Evolutionary conservation across 2,113 vertebrate species (phyloP).

Genomic region (Jacana jacana): DNA sequence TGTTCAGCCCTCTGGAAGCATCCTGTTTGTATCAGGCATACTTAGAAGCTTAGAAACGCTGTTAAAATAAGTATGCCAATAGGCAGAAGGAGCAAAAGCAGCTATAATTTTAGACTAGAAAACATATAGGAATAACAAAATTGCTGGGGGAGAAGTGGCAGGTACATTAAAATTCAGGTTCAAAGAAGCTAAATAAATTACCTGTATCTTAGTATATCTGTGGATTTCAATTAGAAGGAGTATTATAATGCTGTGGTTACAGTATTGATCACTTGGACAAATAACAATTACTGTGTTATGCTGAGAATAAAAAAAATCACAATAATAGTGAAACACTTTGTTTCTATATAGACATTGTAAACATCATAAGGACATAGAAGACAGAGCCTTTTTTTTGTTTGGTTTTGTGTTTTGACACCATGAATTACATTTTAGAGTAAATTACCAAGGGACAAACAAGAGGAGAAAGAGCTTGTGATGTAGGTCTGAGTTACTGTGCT

Average conservation of each 20-base stretch:
- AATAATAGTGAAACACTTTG: not conserved
- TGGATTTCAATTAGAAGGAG: not conserved
- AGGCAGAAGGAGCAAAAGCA: not conserved
- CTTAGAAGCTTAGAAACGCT: not conserved
- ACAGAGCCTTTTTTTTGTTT: not conserved
- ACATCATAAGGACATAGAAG: not conserved
- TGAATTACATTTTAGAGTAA: not conserved
- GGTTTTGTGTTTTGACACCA: not conserved
- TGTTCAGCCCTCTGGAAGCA: not conserved
- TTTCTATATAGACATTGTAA: not conserved
- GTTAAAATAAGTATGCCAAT: not conserved
- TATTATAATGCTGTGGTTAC: not conserved
- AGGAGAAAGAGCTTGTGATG: not conserved
- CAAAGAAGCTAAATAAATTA: not conserved
- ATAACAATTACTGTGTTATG: not conserved
- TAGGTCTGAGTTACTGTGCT: not conserved
- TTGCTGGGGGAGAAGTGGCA: not conserved
- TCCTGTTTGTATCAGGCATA: not conserved
- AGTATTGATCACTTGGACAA: not conserved
- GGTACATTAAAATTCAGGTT: not conserved
- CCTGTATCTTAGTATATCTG: not conserved
- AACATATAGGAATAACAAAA: not conserved
- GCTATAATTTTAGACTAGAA: not conserved
- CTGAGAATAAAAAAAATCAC: not conserved
- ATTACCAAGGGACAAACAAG: not conserved